Evolutionary conservation across 2,888 invertebrate genomes (phyloP).

Genomic region (Brachyopa scutellaris): DNA sequence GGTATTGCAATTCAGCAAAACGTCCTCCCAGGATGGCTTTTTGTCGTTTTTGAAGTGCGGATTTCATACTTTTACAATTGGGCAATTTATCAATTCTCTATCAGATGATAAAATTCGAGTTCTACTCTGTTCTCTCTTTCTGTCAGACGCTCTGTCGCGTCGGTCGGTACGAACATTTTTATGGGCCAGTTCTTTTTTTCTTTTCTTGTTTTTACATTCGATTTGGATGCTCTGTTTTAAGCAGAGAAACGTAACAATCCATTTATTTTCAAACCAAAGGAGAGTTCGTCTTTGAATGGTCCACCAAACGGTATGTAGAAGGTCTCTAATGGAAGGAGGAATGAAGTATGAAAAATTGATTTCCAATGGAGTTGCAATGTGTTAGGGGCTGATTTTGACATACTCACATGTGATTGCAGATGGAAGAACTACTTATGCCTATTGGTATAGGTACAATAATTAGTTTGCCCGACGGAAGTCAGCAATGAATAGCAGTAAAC

Average conservation of each 20-base stretch:
- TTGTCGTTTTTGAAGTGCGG: conserved; percentile 61
- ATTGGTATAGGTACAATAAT: too few relatives aligned
- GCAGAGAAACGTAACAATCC: conserved; percentile 38
- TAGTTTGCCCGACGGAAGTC: too few relatives aligned
- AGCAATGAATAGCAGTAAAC: too few relatives aligned
- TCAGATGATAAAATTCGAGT: conserved; percentile 64
- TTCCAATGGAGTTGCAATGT: conserved; percentile 32
- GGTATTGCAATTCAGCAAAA: conserved; percentile 65
- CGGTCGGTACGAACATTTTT: conserved; percentile 10
- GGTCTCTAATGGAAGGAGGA: neutral
- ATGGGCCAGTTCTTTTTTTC: neutral
- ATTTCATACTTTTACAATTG: conserved; percentile 71
- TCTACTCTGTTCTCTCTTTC: neutral
- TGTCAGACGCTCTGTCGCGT: too few relatives aligned
- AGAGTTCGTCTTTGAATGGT: conserved; percentile 3
- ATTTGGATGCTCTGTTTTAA: conserved; percentile 19
- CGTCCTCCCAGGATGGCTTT: conserved; percentile 41
- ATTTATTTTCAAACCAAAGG: conserved; percentile 48
- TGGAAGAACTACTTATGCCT: too few relatives aligned
- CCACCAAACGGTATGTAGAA: neutral
- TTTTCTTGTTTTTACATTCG: too few relatives aligned
- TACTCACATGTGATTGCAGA: too few relatives aligned
- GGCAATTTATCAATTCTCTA: conserved; percentile 68
- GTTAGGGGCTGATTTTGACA: neutral
- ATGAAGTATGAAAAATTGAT: conserved; percentile 31